A percentile compares a stretch with the other conserved stretches of the same genome.
These are phyloP conservation scores for Gadus chalcogrammus DNA, from an alignment of 2,113 vertebrate genomes.

Conservation along the genomic window DNA sequence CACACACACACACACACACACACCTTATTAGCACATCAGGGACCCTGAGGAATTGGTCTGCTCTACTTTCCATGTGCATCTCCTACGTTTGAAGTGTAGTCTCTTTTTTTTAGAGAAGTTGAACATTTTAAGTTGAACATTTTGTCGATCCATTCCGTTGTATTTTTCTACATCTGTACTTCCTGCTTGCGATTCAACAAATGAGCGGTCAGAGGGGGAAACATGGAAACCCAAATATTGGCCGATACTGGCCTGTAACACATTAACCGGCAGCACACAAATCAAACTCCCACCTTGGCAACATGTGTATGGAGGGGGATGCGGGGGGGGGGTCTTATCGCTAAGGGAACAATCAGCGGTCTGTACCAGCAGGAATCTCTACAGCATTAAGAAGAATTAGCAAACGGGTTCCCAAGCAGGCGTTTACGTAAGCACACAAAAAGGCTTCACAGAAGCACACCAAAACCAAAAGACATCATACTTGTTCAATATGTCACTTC, in stretches of 20 bases:
- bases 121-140: background rate
- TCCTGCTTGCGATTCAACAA: background rate
- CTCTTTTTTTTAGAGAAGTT: too few relatives aligned
- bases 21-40: background rate
- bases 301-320: conserved; percentile 12
- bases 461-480: too few relatives aligned
- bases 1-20: background rate
- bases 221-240: conserved; percentile 43
- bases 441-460: background rate
- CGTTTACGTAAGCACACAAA: background rate
- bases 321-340: conserved; percentile 30
- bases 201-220: conserved; percentile 1
- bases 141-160: background rate
- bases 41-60: too few relatives aligned
- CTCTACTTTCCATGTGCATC: too few relatives aligned
- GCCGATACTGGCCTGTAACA: conserved; percentile 43
- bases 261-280: conserved; percentile 43
- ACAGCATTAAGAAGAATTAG: conserved; percentile 29
- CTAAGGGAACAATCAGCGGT: conserved; percentile 47
- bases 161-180: background rate
- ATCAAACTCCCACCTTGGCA: background rate
- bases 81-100: too few relatives aligned
- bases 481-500: background rate
- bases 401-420: background rate
- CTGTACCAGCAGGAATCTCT: conserved; percentile 19